A percentile compares a stretch with the other conserved stretches of the same genome.
These are phyloP conservation scores for Uria aalge DNA, from an alignment of 2,113 vertebrate genomes.

Conservation along the genomic window DNA sequence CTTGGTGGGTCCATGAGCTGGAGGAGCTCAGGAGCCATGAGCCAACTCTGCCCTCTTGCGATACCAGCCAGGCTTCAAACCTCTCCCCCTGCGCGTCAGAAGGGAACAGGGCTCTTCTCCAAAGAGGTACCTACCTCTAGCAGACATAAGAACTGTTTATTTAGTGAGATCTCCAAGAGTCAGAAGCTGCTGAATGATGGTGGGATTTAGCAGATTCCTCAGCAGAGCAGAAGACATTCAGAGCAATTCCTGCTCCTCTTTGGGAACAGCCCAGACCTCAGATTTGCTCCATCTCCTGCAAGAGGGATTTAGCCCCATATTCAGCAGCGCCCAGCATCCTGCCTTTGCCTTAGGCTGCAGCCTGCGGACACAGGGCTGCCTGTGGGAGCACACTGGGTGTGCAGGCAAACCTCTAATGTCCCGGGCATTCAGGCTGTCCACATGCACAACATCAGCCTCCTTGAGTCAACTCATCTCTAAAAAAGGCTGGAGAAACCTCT, in stretches of 20 bases:
- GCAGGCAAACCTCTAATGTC: background rate
- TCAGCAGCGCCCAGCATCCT: background rate
- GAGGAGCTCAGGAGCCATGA: background rate
- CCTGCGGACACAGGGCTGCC: background rate
- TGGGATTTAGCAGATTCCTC: background rate
- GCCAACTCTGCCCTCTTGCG: conserved; percentile 59
- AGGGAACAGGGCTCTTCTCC: background rate
- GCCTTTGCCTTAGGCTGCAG: background rate
- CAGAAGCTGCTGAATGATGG: accelerated
- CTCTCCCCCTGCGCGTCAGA: background rate
- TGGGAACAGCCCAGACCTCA: background rate
- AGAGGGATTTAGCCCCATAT: background rate
- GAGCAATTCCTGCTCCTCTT: background rate
- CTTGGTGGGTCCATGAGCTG: background rate
- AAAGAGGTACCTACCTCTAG: background rate
- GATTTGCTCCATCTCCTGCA: background rate
- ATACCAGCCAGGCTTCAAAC: background rate
- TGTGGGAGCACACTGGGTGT: accelerated
- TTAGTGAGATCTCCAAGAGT: background rate
- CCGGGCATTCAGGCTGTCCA: background rate
- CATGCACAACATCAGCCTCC: background rate
- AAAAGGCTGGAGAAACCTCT: background rate
- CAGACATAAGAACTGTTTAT: background rate
- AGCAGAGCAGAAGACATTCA: background rate
- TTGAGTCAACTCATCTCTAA: background rate